A percentile compares a stretch with the other conserved stretches of the same genome.
These are phyloP conservation scores for Lasiurus borealis DNA, from an alignment of 2,113 vertebrate genomes.

Conservation along the genomic window DNA sequence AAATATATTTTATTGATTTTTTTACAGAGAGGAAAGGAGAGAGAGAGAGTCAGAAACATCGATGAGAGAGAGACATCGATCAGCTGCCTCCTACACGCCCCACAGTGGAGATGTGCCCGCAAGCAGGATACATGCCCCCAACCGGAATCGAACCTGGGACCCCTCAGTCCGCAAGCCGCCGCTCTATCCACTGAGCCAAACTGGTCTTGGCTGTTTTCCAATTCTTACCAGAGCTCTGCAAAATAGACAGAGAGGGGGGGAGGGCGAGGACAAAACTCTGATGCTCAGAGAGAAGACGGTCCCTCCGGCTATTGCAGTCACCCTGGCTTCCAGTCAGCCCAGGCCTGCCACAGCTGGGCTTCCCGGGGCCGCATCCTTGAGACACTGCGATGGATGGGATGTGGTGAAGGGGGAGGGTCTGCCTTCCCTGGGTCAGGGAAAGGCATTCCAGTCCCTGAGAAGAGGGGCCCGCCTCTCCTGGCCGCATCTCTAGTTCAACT, in stretches of 20 bases:
- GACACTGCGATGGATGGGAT: background rate
- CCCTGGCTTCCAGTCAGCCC: background rate
- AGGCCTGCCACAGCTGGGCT: background rate
- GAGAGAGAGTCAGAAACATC: no score
- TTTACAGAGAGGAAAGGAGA: no score
- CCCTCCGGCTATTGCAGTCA: background rate
- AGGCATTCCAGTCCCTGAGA: conserved; percentile 31
- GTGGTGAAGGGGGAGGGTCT: background rate
- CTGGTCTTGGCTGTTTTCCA: background rate
- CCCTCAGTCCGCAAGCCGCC: no score
- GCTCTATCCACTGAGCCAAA: no score
- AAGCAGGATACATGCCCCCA: no score
- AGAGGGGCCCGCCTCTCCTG: background rate
- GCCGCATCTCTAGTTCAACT: background rate
- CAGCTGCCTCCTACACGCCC: no score
- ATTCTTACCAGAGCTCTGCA: background rate
- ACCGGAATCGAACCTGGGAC: no score
- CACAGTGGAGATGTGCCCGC: no score
- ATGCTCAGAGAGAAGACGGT: background rate
- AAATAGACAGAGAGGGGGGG: background rate
- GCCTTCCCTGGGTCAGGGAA: background rate
- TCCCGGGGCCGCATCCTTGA: background rate
- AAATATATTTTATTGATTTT: no score
- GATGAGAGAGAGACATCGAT: no score
- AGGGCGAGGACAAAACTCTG: background rate